Conservation (phyloP, 2,888 invertebrate species). For the Pherbina coryleti region DNA sequence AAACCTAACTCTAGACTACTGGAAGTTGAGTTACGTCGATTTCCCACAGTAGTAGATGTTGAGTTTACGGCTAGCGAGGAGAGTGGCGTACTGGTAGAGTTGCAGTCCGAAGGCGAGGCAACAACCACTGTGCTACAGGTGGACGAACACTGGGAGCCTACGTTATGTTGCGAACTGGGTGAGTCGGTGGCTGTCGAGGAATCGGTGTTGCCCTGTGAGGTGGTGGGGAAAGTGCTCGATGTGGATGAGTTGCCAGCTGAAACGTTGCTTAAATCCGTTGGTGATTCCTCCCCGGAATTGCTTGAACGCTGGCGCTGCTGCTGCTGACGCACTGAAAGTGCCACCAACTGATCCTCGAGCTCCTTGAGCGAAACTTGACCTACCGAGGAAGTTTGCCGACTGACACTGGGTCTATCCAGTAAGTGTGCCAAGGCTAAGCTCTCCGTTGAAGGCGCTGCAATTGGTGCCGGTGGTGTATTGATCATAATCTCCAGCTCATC, state of each 20-base stretch:
- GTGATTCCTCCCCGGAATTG: constrained; percentile 54
- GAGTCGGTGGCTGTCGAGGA: constrained; percentile 70
- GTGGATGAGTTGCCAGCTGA: neutral
- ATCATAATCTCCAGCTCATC: constrained; percentile 93
- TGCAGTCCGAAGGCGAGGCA: constrained; percentile 69
- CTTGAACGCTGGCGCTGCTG: constrained; percentile 49
- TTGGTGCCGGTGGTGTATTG: constrained; percentile 81
- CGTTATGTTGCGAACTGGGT: constrained; percentile 72
- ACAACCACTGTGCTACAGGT: constrained; percentile 91
- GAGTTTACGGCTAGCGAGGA: constrained; percentile 51
- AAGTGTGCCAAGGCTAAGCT: constrained; percentile 85
- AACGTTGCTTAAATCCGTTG: constrained; percentile 48
- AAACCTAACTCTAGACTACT: constrained; percentile 87
- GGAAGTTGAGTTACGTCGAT: constrained; percentile 79
- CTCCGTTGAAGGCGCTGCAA: constrained; percentile 84
- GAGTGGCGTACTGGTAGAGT: constrained; percentile 63
- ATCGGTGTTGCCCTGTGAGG: constrained; percentile 50
- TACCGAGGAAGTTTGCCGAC: constrained; percentile 73
- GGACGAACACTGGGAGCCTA: constrained; percentile 87
- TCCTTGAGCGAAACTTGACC: constrained; percentile 69
- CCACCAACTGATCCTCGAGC: constrained; percentile 69
- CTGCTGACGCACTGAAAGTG: constrained; percentile 65
- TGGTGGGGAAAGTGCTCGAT: constrained; percentile 51
- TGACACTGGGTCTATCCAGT: constrained; percentile 74
- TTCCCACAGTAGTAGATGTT: constrained; percentile 51